These are phyloP conservation scores for Abscondita cerata DNA, from an alignment of 2,888 invertebrate genomes.

Conservation along the genomic window DNA sequence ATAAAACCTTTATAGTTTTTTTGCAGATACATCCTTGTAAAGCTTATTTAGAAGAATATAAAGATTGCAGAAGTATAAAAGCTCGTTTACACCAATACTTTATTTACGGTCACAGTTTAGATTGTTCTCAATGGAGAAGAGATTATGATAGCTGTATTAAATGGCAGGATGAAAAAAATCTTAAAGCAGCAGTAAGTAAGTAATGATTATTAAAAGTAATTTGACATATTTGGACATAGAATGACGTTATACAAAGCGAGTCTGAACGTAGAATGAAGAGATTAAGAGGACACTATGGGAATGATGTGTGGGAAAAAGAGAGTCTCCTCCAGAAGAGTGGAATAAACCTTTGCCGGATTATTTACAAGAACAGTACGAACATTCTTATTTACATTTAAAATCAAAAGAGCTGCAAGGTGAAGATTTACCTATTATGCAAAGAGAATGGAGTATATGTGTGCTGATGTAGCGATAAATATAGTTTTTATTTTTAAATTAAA, in stretches of 20 bases:
- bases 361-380: constrained; percentile 71
- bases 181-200: constrained; percentile 70
- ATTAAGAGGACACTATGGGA: constrained; percentile 71
- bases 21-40: constrained; percentile 78
- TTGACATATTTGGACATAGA: constrained; percentile 57
- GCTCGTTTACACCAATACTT: constrained; percentile 88
- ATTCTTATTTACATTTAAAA: constrained; percentile 70
- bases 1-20: neutral
- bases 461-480: constrained; percentile 44
- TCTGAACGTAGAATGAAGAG: constrained; percentile 67
- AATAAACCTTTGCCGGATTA: constrained; percentile 79
- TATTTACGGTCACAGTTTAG: constrained; percentile 72
- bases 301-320: constrained; percentile 81
- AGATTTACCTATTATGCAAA: neutral
- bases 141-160: constrained; percentile 78
- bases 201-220: constrained; percentile 6
- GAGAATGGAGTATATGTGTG: constrained; percentile 38
- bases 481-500: constrained; percentile 3
- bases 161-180: constrained; percentile 69
- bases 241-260: constrained; percentile 75
- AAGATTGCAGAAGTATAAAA: constrained; percentile 77
- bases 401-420: constrained; percentile 66
- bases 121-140: constrained; percentile 81
- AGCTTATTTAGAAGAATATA: constrained; percentile 83
- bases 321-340: constrained; percentile 82